These are phyloP conservation scores for Gortyna flavago DNA, from an alignment of 2,888 invertebrate species.

Conservation along the genomic window DNA sequence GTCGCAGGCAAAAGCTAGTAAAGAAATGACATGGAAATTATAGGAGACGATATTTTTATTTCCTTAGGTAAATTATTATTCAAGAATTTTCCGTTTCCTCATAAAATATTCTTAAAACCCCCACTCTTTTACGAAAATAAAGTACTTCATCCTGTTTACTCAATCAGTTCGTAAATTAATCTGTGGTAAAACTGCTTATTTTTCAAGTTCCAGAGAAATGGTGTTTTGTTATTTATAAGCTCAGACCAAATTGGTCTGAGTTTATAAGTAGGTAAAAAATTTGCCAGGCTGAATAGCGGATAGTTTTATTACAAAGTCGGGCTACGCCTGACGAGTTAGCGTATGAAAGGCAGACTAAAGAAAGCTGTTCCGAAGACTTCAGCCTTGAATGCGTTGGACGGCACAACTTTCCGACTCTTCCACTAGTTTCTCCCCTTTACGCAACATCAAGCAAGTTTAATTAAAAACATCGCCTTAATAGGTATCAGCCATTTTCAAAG, in stretches of 20 bases:
- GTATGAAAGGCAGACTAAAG: slow-evolving; percentile 52
- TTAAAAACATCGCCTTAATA: slow-evolving; percentile 79
- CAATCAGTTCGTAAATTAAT: slow-evolving; percentile 7
- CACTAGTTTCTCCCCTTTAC: slow-evolving; percentile 39
- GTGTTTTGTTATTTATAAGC: slow-evolving; percentile 25
- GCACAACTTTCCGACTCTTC: slow-evolving; percentile 63
- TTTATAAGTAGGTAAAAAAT: slow-evolving; percentile 25
- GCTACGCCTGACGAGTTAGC: slow-evolving; percentile 49
- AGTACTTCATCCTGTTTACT: slow-evolving; percentile 5
- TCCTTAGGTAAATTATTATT: background rate
- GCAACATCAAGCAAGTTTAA: slow-evolving; percentile 80
- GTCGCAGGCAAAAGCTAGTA: background rate
- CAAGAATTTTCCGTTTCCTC: background rate
- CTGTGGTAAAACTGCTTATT: slow-evolving; percentile 6
- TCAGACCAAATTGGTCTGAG: no score
- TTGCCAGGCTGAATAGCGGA: slow-evolving; percentile 20
- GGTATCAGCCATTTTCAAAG: slow-evolving; percentile 69
- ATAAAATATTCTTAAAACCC: slow-evolving; percentile 8
- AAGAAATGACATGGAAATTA: background rate
- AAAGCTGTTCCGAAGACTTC: slow-evolving; percentile 41
- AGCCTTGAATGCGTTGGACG: slow-evolving; percentile 51
- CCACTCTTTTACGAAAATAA: slow-evolving; percentile 3
- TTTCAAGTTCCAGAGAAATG: slow-evolving; percentile 11
- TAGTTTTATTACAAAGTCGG: slow-evolving; percentile 57
- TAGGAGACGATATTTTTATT: slow-evolving; percentile 1